Evolutionary conservation across 1,140 invertebrate genomes (phyloP).

Genomic region (Samia ricini): DNA sequence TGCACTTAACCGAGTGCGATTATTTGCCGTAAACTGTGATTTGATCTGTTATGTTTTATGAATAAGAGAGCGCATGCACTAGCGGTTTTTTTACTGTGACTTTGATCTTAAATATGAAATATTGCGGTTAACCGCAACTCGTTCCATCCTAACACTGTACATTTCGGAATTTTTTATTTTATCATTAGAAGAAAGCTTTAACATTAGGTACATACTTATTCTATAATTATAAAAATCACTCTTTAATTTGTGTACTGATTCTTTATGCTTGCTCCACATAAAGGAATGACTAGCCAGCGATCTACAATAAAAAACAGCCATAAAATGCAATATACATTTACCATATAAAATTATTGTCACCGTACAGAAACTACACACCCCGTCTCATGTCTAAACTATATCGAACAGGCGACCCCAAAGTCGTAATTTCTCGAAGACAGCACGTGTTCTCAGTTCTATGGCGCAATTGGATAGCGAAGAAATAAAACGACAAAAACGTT

Average conservation of each 20-base stretch:
- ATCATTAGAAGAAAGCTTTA: no score
- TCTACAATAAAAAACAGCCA: no score
- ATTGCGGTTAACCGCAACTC: no score
- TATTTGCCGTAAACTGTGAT: neutral
- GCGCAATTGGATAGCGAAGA: conserved; percentile 40
- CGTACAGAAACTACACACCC: conserved; percentile 32
- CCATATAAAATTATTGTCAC: conserved; percentile 23
- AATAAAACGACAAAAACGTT: conserved; percentile 46
- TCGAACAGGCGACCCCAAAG: conserved; percentile 34
- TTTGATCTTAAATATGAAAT: no score
- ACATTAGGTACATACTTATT: no score
- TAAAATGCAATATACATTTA: no score
- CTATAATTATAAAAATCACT: no score
- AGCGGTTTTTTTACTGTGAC: neutral
- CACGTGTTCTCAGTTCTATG: conserved; percentile 53
- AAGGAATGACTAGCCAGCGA: no score
- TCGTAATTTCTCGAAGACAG: conserved; percentile 55
- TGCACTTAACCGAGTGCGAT: neutral
- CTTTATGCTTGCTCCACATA: no score
- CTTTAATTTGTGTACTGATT: no score
- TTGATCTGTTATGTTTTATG: neutral
- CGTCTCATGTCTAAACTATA: conserved; percentile 50
- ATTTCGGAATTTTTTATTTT: no score
- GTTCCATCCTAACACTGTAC: no score
- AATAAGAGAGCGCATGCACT: neutral